Conservation (phyloP, 2,113 vertebrate species). For the Chrysemys picta region DNA sequence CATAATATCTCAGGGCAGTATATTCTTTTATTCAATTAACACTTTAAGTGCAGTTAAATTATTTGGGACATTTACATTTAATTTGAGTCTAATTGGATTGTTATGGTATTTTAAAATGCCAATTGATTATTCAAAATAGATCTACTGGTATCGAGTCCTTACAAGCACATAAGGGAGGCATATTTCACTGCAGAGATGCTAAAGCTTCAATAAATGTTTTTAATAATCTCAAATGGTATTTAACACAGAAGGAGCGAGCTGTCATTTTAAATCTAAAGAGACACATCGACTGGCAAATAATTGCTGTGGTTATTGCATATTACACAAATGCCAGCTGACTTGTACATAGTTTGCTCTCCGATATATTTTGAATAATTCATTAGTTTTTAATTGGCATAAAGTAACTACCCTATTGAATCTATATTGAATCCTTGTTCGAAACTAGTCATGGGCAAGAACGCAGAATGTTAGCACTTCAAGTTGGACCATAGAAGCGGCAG, state of each 20-base stretch:
- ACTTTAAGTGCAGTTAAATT: conserved; percentile 12
- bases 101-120: background rate
- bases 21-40: background rate
- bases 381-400: background rate
- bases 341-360: background rate
- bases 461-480: background rate
- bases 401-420: background rate
- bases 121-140: conserved; percentile 46
- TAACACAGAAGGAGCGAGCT: conserved; percentile 6
- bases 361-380: conserved; percentile 1
- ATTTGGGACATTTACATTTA: background rate
- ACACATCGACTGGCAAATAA: background rate
- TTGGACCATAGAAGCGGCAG: background rate
- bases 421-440: background rate
- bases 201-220: conserved; percentile 5
- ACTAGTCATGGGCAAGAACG: background rate
- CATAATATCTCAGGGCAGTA: background rate
- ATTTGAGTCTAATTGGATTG: background rate
- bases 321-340: background rate
- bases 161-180: conserved; percentile 12
- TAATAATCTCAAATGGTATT: conserved; percentile 31
- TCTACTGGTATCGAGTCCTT: background rate
- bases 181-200: background rate
- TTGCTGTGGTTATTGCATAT: background rate
- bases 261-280: conserved; percentile 32